These are phyloP conservation scores for Spinus pinus DNA, from an alignment of 2,797 vertebrate genomes.

Conservation along the genomic window DNA sequence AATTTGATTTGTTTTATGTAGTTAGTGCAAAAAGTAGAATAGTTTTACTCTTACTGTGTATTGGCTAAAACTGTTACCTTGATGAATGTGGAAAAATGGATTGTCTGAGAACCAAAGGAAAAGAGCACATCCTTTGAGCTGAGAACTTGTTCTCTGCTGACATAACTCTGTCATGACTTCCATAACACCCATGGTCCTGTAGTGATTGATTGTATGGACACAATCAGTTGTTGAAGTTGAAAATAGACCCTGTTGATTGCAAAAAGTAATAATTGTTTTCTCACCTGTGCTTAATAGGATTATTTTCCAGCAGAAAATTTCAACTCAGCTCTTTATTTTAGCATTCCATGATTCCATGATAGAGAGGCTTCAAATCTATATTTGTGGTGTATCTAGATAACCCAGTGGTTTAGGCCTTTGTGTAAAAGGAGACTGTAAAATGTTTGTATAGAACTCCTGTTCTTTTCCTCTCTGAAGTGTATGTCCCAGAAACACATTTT, in stretches of 20 bases:
- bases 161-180: not conserved
- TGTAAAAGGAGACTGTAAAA: not conserved
- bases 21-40: not conserved
- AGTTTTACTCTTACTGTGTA: conserved; percentile 22
- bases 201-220: not conserved
- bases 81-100: not conserved
- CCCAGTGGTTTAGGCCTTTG: not conserved
- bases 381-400: not conserved
- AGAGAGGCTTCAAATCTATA: not conserved
- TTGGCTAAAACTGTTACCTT: conserved; percentile 43
- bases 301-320: not conserved
- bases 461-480: not conserved
- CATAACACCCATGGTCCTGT: not conserved
- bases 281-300: not conserved
- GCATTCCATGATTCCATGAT: not conserved
- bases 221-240: not conserved
- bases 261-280: not conserved
- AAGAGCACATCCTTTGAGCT: not conserved
- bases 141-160: not conserved
- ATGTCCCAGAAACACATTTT: not conserved
- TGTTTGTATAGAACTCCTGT: not conserved
- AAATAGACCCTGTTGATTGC: not conserved
- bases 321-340: not conserved
- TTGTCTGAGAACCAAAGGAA: not conserved
- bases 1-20: not conserved